These are phyloP conservation scores for fruit fly (Drosophila melanogaster) DNA, from an alignment of 1,140 invertebrate genomes.

Conservation along the genomic window Release_6_plus_ISO1_MT NC_004354.4:2214001-2214500, in stretches of 20 bases:
- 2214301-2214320: neutral
- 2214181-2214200: neutral
- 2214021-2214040: neutral
- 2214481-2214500: slow-evolving; percentile 35
- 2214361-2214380: slow-evolving; percentile 57
- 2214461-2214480: neutral
- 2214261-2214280: neutral
- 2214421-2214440: slow-evolving; percentile 27
- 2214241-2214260: neutral
- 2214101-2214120: no score
- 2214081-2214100: no score
- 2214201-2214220: neutral
- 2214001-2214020: neutral
- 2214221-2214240: neutral
- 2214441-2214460: slow-evolving; percentile 25
- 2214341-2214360: slow-evolving; percentile 49
- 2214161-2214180: neutral
- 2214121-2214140: no score
- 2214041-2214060: no score
- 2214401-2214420: slow-evolving; percentile 30
- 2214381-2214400: slow-evolving; percentile 50
- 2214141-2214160: neutral
- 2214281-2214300: neutral
- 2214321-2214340: slow-evolving; percentile 3
- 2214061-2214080: no score